Percentiles rank a stretch among this genome's conserved stretches.
These are phyloP conservation scores for Thereuonema tuberculata DNA, from an alignment of 1,140 invertebrate species.

Conservation along the genomic window DNA sequence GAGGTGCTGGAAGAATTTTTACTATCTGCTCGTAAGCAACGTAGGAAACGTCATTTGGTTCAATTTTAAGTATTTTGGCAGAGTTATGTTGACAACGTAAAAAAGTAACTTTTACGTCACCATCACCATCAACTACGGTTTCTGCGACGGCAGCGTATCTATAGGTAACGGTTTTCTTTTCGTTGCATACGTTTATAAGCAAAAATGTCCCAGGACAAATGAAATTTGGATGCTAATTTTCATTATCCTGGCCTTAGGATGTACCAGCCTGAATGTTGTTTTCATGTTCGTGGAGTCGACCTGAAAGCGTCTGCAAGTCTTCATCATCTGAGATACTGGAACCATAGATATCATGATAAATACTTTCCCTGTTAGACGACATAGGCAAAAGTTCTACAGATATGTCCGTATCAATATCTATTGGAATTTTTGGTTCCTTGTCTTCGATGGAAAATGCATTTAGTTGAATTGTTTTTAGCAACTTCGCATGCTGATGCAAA, in stretches of 20 bases:
- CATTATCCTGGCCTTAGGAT: not conserved
- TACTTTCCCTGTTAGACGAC: not conserved
- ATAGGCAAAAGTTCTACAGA: too few relatives aligned
- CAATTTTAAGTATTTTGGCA: not conserved
- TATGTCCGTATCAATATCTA: not conserved
- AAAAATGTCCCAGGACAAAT: not conserved
- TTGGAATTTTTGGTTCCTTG: not conserved
- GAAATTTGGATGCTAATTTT: not conserved
- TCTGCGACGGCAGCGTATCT: not conserved
- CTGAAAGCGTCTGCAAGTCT: not conserved
- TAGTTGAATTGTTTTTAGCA: not conserved
- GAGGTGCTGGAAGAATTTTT: not conserved
- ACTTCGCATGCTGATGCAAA: not conserved
- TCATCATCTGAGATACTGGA: not conserved
- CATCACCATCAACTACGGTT: not conserved
- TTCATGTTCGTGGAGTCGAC: not conserved
- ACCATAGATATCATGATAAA: not conserved
- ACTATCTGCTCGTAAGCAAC: not conserved
- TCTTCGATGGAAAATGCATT: not conserved
- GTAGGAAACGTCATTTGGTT: not conserved
- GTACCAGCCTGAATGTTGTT: not conserved
- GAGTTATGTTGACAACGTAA: not conserved
- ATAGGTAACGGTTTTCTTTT: not conserved
- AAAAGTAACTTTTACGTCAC: not conserved
- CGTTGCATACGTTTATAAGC: not conserved